Evolutionary conservation across 2,113 vertebrate genomes (phyloP).

Genomic region (Anthoscopus minutus): DNA sequence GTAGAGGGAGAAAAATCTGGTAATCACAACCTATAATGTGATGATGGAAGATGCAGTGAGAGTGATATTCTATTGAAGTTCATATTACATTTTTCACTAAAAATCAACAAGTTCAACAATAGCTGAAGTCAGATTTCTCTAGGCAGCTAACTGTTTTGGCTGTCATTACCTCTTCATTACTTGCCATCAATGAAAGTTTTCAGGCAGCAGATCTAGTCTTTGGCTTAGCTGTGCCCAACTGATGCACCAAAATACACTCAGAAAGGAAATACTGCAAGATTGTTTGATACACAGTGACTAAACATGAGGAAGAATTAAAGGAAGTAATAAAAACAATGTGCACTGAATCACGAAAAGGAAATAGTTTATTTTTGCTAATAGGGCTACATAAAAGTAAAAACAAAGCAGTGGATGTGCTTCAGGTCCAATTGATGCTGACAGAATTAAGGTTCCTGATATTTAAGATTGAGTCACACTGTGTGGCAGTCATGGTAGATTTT

Average conservation of each 20-base stretch:
- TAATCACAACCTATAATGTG: not conserved
- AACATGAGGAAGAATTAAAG: constrained; percentile 43
- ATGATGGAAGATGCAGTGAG: not conserved
- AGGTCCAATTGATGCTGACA: constrained; percentile 54
- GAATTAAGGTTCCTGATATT: constrained; percentile 43
- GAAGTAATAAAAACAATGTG: constrained; percentile 50
- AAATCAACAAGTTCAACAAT: constrained; percentile 1
- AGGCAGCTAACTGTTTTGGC: constrained; percentile 20
- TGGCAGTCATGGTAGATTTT: constrained; percentile 48
- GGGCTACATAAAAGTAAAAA: constrained; percentile 51
- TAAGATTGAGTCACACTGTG: constrained; percentile 48
- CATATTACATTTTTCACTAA: constrained; percentile 20
- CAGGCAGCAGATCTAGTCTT: constrained; percentile 11
- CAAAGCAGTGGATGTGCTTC: constrained; percentile 17
- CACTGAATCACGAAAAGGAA: constrained; percentile 18
- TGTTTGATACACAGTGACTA: constrained; percentile 56
- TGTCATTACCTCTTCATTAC: constrained; percentile 21
- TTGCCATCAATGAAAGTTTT: constrained; percentile 51
- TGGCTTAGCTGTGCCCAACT: constrained; percentile 17
- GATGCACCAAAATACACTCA: constrained; percentile 8
- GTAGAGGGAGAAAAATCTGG: not conserved
- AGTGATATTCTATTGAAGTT: not conserved
- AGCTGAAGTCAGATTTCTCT: not conserved
- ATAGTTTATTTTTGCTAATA: constrained; percentile 50
- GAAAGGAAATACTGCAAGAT: constrained; percentile 46